Evolutionary conservation across 2,113 vertebrate species (phyloP).

Genomic region (Gobio gobio): DNA sequence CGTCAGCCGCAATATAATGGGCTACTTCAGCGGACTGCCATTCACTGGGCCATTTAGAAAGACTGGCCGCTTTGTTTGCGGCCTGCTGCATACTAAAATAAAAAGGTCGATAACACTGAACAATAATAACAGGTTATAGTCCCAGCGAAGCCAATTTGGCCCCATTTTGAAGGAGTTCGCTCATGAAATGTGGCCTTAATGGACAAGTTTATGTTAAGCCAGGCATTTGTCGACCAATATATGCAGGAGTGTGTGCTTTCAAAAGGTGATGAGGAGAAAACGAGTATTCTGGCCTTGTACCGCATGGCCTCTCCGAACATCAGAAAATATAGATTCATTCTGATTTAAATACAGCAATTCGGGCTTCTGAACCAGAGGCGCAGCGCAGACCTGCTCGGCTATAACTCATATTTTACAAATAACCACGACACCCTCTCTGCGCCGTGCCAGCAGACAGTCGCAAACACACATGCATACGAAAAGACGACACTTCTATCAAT

Average conservation of each 20-base stretch:
- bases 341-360: constrained; percentile 40
- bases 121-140: constrained; percentile 63
- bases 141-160: constrained; percentile 53
- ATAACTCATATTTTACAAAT: constrained; percentile 45
- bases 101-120: constrained; percentile 66
- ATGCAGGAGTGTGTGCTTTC: constrained; percentile 31
- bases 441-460: constrained; percentile 14
- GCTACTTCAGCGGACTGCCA: constrained; percentile 41
- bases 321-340: constrained; percentile 19
- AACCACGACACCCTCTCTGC: background rate
- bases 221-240: constrained; percentile 42
- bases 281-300: constrained; percentile 34
- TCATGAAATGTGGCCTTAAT: constrained; percentile 57
- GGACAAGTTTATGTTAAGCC: constrained; percentile 57
- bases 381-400: constrained; percentile 18
- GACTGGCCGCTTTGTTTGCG: constrained; percentile 50
- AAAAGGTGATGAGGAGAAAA: constrained; percentile 45
- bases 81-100: constrained; percentile 60
- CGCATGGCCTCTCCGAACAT: constrained; percentile 13
- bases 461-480: background rate
- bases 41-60: constrained; percentile 52
- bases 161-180: constrained; percentile 54
- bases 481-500: constrained; percentile 38
- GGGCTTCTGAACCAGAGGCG: constrained; percentile 7
- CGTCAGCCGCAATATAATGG: constrained; percentile 51